Conservation (phyloP, 2,113 vertebrate species). For the Poeciliopsis occidentalis region DNA sequence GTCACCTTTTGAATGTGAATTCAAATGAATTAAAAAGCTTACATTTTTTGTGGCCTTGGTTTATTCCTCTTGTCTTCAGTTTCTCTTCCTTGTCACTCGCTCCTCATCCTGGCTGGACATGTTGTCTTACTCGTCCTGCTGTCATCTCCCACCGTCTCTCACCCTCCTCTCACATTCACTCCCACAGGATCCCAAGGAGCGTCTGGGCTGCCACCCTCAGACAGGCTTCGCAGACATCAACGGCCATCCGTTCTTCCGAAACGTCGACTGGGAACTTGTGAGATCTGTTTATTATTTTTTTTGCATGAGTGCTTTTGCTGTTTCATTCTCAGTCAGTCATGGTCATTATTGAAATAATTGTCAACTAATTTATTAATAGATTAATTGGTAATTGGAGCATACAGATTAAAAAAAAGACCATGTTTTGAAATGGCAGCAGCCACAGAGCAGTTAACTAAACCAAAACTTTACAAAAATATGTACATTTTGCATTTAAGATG, state of each 20-base stretch:
- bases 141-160: constrained; percentile 27
- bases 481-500: too few species aligned
- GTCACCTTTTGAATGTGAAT: too few species aligned
- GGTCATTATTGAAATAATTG: too few species aligned
- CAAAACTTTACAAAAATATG: too few species aligned
- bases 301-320: neutral
- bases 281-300: constrained; percentile 50
- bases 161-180: constrained; percentile 34
- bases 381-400: too few species aligned
- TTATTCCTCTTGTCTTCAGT: constrained; percentile 5
- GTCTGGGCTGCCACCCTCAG: constrained; percentile 97
- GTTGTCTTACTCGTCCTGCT: neutral
- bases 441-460: too few species aligned
- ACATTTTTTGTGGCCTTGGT: neutral
- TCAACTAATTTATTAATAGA: too few species aligned
- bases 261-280: constrained; percentile 98
- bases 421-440: too few species aligned
- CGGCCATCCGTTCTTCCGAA: constrained; percentile 95
- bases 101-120: constrained; percentile 8
- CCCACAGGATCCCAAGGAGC: constrained; percentile 93
- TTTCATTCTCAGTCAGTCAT: neutral
- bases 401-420: too few species aligned
- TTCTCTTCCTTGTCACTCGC: constrained; percentile 7
- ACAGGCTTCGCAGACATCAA: constrained; percentile 98
- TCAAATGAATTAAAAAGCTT: neutral